Base-by-base conservation (phyloP, 2,888 invertebrate genomes). In the Orthonychiurus folsomi region DNA sequence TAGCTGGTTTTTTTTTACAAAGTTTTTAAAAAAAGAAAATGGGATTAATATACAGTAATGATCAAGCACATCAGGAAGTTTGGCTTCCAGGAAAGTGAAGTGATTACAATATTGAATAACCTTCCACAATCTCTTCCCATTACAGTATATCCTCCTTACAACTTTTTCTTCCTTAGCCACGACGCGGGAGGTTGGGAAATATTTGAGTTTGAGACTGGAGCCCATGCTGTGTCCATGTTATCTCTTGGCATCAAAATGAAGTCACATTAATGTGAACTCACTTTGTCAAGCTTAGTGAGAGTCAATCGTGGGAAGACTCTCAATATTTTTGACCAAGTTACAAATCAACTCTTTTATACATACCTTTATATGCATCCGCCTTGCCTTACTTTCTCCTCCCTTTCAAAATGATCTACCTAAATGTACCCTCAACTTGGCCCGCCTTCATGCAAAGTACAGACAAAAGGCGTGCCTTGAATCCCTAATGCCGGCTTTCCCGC, bases 211-310 rank as follows among this genome's bases (percentile, higher is more conserved):
- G 15, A 37, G 15, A 15, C 15, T 5, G 15, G 15, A 37, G 37
- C 15, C 37, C 37, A 37, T 9, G 37, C 15, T 37, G 37, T 15
- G 23, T 21, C 9, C n/a, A 52, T 52, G 3, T 12, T 21, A 21
- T 20, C 52, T 52, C 54, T 54, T 54, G 54, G 25, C 21, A 9
- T 20, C 9, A 54, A 54, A 61, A 61, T 56, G 61, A 56, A 56
- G 56, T 56, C 50, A 23, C 56, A 50, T 56, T 56, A 61, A 56
- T 61, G 56, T 47, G 3, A 21, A 25, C 25, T 56, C 61, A 56
- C 56, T 61, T 61, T 61, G 56, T 61, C 61, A 61, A 56, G 61
- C 61, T 61, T 61, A 61, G 47, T 24, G 25, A n/a, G 25, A 21
- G 12, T 25, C 23, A 50, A 50, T 21, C 3, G 50, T 55, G 56